These are phyloP conservation scores for Microctenopoma stevenorrisi DNA, from an alignment of 2,797 vertebrate genomes.

Conservation along the genomic window DNA sequence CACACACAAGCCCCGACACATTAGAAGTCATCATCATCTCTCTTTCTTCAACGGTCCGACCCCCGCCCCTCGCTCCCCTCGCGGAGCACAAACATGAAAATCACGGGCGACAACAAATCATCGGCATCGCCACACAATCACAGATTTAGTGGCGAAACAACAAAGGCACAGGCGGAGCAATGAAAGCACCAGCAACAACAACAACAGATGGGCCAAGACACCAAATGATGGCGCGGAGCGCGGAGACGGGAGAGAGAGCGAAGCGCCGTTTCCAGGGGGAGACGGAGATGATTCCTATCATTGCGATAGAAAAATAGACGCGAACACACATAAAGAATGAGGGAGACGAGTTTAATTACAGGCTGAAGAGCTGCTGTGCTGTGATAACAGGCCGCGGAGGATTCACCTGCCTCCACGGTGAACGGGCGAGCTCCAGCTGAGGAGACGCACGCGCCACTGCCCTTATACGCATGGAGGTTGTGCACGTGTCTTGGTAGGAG, in stretches of 20 bases:
- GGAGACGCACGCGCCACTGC: background rate
- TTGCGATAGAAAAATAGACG: conserved; percentile 57
- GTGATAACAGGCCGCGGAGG: conserved; percentile 60
- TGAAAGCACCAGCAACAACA: conserved; percentile 58
- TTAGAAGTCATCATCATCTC: conserved; percentile 41
- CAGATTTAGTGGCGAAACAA: conserved; percentile 66
- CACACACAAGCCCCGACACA: conserved; percentile 15
- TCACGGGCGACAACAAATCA: conserved; percentile 61
- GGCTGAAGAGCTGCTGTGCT: conserved; percentile 59
- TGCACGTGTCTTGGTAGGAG: background rate
- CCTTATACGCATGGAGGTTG: conserved; percentile 1
- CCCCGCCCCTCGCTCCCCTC: background rate
- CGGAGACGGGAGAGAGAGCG: conserved; percentile 26
- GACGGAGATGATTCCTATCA: conserved; percentile 62
- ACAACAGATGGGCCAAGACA: conserved; percentile 77
- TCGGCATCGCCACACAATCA: conserved; percentile 51
- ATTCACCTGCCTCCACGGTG: conserved; percentile 59
- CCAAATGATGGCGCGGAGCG: conserved; percentile 58
- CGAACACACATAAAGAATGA: conserved; percentile 58
- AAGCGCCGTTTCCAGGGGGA: conserved; percentile 43
- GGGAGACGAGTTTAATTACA: conserved; percentile 60
- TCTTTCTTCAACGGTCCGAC: conserved; percentile 17
- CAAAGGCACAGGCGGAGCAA: conserved; percentile 65
- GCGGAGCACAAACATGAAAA: conserved; percentile 35
- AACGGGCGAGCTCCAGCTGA: conserved; percentile 21